phyloP scores from a whole-genome alignment of 2,797 vertebrate species.

The Rhinophrynus dorsalis region DNA sequence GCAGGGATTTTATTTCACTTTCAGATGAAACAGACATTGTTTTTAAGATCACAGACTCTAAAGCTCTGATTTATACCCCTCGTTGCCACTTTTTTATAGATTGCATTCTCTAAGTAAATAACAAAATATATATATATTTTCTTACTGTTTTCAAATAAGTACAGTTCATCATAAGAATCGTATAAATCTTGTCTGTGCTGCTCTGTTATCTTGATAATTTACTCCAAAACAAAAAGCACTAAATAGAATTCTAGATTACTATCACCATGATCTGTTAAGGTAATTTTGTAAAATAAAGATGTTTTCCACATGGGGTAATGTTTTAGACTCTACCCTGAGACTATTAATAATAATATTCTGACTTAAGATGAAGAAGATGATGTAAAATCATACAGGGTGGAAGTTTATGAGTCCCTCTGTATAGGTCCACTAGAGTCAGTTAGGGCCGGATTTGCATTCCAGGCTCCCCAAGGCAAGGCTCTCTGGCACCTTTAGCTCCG shows the following conservation, averaged over 20 bases:
- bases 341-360: no score
- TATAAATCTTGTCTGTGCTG: constrained; percentile 10
- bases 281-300: constrained; percentile 23
- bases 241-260: not conserved
- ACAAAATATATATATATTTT: no score
- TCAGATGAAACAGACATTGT: not conserved
- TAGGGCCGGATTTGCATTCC: no score
- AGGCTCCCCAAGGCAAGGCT: no score
- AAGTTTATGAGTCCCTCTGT: no score
- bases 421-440: no score
- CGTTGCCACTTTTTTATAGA: not conserved
- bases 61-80: not conserved
- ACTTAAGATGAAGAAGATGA: no score
- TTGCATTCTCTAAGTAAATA: constrained; percentile 6
- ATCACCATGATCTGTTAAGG: constrained; percentile 7
- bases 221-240: constrained; percentile 14
- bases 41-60: not conserved
- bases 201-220: constrained; percentile 15
- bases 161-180: not conserved
- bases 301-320: constrained; percentile 12
- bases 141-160: not conserved
- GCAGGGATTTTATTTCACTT: not conserved
- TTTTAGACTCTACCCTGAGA: no score
- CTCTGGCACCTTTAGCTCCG: no score
- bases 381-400: no score